Evolutionary conservation across 2,797 vertebrate genomes (phyloP).

Genomic region (Crypturellus tataupa): DNA sequence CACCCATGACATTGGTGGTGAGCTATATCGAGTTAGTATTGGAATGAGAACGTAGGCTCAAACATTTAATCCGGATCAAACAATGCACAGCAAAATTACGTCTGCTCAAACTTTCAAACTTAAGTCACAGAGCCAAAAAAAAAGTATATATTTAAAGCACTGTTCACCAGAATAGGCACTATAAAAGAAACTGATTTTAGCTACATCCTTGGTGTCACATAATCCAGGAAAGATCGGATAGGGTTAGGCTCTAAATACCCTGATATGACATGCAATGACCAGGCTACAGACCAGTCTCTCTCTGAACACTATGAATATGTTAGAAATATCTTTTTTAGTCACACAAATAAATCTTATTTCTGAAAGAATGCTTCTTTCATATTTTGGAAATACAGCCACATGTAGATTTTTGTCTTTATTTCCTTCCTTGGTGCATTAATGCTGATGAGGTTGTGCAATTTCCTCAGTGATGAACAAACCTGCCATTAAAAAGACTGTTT

Average conservation of each 20-base stretch:
- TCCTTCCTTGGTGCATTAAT: constrained; percentile 30
- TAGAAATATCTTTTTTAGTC: not conserved
- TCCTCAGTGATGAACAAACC: constrained; percentile 62
- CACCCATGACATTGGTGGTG: not conserved
- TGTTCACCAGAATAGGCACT: not conserved
- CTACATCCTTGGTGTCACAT: not conserved
- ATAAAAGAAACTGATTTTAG: not conserved
- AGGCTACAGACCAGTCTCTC: not conserved
- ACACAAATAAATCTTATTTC: not conserved
- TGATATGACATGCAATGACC: not conserved
- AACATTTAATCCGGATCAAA: constrained; percentile 40
- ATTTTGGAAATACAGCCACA: constrained; percentile 1
- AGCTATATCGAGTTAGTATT: constrained; percentile 21
- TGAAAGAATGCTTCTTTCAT: not conserved
- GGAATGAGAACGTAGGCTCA: not conserved
- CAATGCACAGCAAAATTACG: constrained; percentile 43
- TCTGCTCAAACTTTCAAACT: not conserved
- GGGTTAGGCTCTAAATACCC: not conserved
- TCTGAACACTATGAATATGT: not conserved
- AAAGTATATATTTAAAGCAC: not conserved
- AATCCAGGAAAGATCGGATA: not conserved
- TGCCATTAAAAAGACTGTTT: constrained; percentile 71
- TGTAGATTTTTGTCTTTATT: not conserved
- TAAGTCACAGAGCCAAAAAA: not conserved
- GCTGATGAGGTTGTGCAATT: constrained; percentile 56